These are phyloP conservation scores for Ormyrus thymus DNA, from an alignment of 2,888 invertebrate species.

Conservation along the genomic window DNA sequence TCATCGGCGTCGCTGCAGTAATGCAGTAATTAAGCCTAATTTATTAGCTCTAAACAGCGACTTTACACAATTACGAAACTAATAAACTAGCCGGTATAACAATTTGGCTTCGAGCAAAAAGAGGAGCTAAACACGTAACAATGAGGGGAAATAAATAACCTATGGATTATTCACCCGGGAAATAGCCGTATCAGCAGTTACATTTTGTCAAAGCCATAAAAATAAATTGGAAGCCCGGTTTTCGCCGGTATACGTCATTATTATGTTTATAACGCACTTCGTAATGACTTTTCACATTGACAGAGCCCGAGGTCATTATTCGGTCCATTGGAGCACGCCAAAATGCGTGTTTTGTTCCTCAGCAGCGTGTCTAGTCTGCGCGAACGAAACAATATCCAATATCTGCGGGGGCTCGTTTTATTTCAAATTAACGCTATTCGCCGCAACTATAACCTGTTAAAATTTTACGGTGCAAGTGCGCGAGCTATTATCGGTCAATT, in stretches of 20 bases:
- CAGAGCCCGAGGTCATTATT: slow-evolving; percentile 42
- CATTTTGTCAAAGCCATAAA: background rate
- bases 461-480: slow-evolving; percentile 15
- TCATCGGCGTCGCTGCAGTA: too few species aligned
- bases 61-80: too few species aligned
- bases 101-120: too few species aligned
- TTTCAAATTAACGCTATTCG: slow-evolving; percentile 31
- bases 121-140: too few species aligned
- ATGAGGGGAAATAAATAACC: too few species aligned
- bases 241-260: slow-evolving; percentile 18
- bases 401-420: slow-evolving; percentile 10
- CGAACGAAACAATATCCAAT: slow-evolving; percentile 34
- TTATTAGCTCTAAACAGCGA: too few species aligned
- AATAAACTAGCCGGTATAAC: background rate
- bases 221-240: slow-evolving; percentile 4
- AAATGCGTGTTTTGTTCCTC: slow-evolving; percentile 33
- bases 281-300: slow-evolving; percentile 41
- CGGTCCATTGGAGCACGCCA: slow-evolving; percentile 41
- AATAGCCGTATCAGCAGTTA: background rate
- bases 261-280: slow-evolving; percentile 33
- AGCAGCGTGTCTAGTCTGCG: background rate
- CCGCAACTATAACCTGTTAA: slow-evolving; percentile 3
- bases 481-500: slow-evolving; percentile 26
- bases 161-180: too few species aligned
- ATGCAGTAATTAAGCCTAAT: too few species aligned